Evolutionary conservation across 1,140 invertebrate genomes (phyloP), one percentile per base, ranked within the genome.

Genomic region (Octopus sinensis): DNA sequence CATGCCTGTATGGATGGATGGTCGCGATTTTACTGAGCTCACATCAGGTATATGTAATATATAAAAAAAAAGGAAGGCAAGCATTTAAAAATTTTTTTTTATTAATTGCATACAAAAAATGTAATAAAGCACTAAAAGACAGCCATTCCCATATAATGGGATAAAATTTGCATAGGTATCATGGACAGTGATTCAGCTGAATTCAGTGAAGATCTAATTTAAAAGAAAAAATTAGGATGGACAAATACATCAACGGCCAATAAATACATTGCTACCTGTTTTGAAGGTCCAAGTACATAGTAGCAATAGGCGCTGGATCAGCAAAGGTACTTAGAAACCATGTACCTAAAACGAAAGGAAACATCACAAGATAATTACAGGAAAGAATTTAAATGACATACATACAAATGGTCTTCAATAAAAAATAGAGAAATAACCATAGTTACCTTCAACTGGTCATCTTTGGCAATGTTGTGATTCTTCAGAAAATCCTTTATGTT

Each of bases 401-500:
- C 30, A 43, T 43, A 43, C 30, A 43, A 43, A 43, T 43, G 30
- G 30, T 43, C 30, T 43, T 43, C 30, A 43, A 43, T 43, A 43
- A 43, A 43, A 43, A 43, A 43, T 43, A 43, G 30, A 43, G 30
- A 43, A 43, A 43, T 43, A 43, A 43, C 30, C 30, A 23, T 23
- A 43, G 79, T 78, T 80, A 98, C 96, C 93, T 98, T 98, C 81
- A 98, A 93, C 92, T 97, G 96, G 89, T 97, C 95, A 87, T 95
- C 94, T 91, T 96, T 96, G 51, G 96, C 97, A 88, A 98, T 93
- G 88, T 95, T 96, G 87, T 95, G 94, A 91, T 97, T 96, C 85
- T 95, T 96, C 85, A 98, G 93, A 94, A 97, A 98, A 92, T 96
- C 95, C 91, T 95, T 96, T 91, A 98, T 97, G 92, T 97, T 96